Evolutionary conservation across 2,797 vertebrate species (phyloP).

Genomic region (Gobio occitaniae): DNA sequence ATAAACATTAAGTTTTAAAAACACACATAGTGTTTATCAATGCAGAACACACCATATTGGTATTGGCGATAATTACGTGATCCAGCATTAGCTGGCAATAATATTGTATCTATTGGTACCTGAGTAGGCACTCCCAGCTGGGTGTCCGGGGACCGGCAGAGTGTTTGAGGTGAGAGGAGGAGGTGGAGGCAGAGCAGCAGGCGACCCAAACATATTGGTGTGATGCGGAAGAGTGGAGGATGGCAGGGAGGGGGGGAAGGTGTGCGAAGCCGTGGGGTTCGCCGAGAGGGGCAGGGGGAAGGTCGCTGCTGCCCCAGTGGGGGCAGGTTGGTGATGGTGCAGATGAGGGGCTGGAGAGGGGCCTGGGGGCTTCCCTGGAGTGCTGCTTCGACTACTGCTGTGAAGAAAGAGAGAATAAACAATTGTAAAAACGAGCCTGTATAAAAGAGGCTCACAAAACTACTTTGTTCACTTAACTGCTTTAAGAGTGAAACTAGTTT

Average conservation of each 20-base stretch:
- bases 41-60: not conserved
- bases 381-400: slow-evolving; percentile 96
- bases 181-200: slow-evolving; percentile 95
- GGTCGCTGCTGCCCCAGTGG: slow-evolving; percentile 80
- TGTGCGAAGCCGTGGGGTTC: slow-evolving; percentile 87
- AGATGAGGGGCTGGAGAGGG: slow-evolving; percentile 83
- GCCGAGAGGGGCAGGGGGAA: slow-evolving; percentile 86
- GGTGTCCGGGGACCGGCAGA: slow-evolving; percentile 94
- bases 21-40: not conserved
- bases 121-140: slow-evolving; percentile 93
- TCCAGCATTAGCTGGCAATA: not conserved
- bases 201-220: slow-evolving; percentile 99
- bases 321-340: slow-evolving; percentile 82
- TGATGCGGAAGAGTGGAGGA: slow-evolving; percentile 90
- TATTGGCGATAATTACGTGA: not conserved
- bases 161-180: slow-evolving; percentile 95
- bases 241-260: slow-evolving; percentile 90
- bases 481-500: slow-evolving; percentile 9
- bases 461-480: slow-evolving; percentile 6
- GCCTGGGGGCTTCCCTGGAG: slow-evolving; percentile 90
- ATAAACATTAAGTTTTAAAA: not conserved
- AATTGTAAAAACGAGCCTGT: slow-evolving; percentile 40
- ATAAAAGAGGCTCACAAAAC: slow-evolving; percentile 12
- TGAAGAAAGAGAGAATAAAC: slow-evolving; percentile 51
- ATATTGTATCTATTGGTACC: slow-evolving; percentile 74